These are phyloP conservation scores for Toxonevra muliebris DNA, from an alignment of 2,888 invertebrate genomes.

Conservation along the genomic window DNA sequence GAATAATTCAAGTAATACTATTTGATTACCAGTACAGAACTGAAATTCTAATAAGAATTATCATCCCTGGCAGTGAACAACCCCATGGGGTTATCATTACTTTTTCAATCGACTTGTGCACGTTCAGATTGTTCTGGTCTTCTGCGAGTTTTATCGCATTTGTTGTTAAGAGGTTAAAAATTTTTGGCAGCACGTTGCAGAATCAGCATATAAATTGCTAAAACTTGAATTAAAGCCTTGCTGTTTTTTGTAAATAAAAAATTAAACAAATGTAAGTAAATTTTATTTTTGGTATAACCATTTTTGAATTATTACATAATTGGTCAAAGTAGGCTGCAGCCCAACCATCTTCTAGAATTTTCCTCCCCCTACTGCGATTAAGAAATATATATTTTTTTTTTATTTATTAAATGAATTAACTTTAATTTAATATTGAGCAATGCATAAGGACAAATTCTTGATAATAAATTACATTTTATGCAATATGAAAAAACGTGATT, in stretches of 20 bases:
- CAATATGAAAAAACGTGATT: no score
- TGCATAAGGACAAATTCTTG: no score
- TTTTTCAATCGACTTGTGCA: constrained; percentile 3
- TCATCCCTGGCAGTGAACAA: no score
- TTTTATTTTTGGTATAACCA: neutral
- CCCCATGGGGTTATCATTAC: no score
- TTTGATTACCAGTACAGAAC: no score
- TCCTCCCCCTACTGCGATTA: neutral
- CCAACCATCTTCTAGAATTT: neutral
- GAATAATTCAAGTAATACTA: no score
- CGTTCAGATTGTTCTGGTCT: constrained; percentile 40
- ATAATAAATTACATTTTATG: no score
- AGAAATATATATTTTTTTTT: no score
- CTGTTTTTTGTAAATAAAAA: neutral
- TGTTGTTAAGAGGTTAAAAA: constrained; percentile 34
- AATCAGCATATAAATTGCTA: constrained; percentile 12
- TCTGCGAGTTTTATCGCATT: constrained; percentile 31
- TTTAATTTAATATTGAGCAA: no score
- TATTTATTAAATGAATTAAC: no score
- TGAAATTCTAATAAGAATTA: no score
- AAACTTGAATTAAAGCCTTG: constrained; percentile 3
- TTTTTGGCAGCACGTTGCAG: constrained; percentile 35
- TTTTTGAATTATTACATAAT: neutral
- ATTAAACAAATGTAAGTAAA: constrained; percentile 35
- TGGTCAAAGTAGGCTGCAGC: neutral